phyloP scores from a whole-genome alignment of 1,140 invertebrate species.

The Lordiphosa stackelbergi region DNA sequence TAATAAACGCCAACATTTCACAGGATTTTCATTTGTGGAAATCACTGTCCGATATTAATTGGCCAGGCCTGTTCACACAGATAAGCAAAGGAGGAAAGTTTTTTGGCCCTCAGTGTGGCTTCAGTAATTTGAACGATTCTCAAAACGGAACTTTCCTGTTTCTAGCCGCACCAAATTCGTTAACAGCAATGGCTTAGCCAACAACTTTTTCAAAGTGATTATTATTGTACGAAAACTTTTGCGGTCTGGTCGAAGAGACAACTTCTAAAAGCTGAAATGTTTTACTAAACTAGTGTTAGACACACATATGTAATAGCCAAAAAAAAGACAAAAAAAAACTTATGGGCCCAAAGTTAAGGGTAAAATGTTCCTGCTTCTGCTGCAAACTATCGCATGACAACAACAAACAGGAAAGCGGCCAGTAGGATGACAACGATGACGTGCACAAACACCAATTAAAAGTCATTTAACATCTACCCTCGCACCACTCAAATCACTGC shows the following conservation, averaged over 20 bases:
- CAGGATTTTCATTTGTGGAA: constrained; percentile 32
- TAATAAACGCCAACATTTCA: constrained; percentile 62
- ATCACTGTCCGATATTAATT: constrained; percentile 19
- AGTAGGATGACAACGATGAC: constrained; percentile 36
- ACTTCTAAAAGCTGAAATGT: constrained; percentile 11
- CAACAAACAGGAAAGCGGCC: constrained; percentile 19
- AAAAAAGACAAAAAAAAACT: constrained; percentile 43
- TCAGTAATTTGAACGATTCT: constrained; percentile 41
- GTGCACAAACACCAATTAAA: constrained; percentile 69
- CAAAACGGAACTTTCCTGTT: constrained; percentile 17
- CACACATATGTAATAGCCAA: constrained; percentile 43
- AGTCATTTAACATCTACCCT: constrained; percentile 64
- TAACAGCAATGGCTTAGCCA: constrained; percentile 63
- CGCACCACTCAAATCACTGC: neutral
- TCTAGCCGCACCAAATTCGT: constrained; percentile 42
- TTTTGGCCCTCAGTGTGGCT: constrained; percentile 31
- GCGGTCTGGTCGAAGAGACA: constrained; percentile 36
- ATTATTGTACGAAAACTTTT: constrained; percentile 71
- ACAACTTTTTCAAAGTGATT: constrained; percentile 72
- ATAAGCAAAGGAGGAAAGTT: constrained; percentile 37
- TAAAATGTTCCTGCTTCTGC: constrained; percentile 39
- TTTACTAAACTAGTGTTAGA: constrained; percentile 3
- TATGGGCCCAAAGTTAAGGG: constrained; percentile 52
- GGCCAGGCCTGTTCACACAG: constrained; percentile 12
- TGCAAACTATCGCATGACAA: constrained; percentile 55